phyloP scores from a whole-genome alignment of 2,797 vertebrate species.

The Pteronotus mesoamericanus region DNA sequence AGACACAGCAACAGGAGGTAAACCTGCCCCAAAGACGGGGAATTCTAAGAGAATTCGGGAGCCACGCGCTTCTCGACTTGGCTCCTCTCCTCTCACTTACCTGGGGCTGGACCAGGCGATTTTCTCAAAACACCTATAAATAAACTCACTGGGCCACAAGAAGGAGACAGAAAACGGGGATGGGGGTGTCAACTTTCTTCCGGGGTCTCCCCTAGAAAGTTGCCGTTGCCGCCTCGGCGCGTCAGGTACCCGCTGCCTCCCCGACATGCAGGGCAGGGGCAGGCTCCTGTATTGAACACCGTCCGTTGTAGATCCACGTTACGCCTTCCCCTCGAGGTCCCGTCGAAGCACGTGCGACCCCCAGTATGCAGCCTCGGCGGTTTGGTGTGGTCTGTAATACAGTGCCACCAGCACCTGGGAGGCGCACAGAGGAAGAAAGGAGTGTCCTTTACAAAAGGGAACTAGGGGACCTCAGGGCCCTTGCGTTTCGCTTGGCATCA shows the following conservation, averaged over 20 bases:
- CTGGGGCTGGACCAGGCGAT: neutral
- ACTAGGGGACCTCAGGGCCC: no score
- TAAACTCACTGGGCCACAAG: accelerated
- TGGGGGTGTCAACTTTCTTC: neutral
- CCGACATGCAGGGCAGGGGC: accelerated
- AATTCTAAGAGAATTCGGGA: accelerated
- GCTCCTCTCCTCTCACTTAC: neutral
- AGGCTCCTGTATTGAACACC: neutral
- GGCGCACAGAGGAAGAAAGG: neutral
- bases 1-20: neutral
- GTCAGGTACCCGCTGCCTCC: no score
- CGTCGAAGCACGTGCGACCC: accelerated
- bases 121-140: neutral
- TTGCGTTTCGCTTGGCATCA: accelerated
- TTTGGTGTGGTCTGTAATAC: neutral
- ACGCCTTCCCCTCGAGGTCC: no score
- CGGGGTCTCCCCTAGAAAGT: neutral
- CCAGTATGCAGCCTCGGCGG: accelerated
- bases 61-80: no score
- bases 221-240: accelerated
- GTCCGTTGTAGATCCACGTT: accelerated
- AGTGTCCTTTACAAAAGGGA: neutral
- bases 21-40: neutral
- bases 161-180: accelerated
- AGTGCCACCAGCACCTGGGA: neutral